These are phyloP conservation scores for Drosophila nigricruria DNA, from an alignment of 2,888 invertebrate species.

Conservation along the genomic window DNA sequence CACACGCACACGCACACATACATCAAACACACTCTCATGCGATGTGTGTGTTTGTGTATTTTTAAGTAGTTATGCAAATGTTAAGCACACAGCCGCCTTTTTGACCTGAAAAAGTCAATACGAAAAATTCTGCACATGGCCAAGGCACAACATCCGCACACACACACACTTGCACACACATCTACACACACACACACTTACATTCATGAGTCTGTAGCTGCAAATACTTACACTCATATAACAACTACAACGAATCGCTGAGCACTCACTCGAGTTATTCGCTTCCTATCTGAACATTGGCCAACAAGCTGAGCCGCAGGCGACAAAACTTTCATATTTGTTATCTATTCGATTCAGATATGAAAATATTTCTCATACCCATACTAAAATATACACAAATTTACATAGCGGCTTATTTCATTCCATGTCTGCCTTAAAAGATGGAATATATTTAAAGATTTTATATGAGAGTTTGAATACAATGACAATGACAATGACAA, in stretches of 20 bases:
- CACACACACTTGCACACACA: slow-evolving; percentile 8
- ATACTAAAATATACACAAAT: not conserved
- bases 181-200: not conserved
- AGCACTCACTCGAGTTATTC: slow-evolving; percentile 34
- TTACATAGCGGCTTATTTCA: not conserved
- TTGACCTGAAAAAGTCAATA: slow-evolving; percentile 76
- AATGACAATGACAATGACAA: too few species aligned
- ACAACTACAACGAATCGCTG: slow-evolving; percentile 16
- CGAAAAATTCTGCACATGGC: slow-evolving; percentile 51
- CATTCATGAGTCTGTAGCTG: slow-evolving; percentile 4
- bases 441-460: not conserved
- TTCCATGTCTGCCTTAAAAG: not conserved
- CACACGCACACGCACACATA: slow-evolving; percentile 19
- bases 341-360: not conserved
- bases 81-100: slow-evolving; percentile 68
- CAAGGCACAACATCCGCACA: slow-evolving; percentile 17
- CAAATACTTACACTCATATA: slow-evolving; percentile 3
- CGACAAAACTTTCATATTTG: slow-evolving; percentile 20
- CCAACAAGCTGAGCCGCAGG: slow-evolving; percentile 19
- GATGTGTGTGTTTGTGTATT: slow-evolving; percentile 25
- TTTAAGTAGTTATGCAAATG: slow-evolving; percentile 75
- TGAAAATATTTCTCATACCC: not conserved
- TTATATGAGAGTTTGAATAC: too few species aligned
- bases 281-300: slow-evolving; percentile 38
- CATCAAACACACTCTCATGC: not conserved